Evolutionary conservation across 2,797 vertebrate species (phyloP).

Genomic region (Pangasius krempfi): DNA sequence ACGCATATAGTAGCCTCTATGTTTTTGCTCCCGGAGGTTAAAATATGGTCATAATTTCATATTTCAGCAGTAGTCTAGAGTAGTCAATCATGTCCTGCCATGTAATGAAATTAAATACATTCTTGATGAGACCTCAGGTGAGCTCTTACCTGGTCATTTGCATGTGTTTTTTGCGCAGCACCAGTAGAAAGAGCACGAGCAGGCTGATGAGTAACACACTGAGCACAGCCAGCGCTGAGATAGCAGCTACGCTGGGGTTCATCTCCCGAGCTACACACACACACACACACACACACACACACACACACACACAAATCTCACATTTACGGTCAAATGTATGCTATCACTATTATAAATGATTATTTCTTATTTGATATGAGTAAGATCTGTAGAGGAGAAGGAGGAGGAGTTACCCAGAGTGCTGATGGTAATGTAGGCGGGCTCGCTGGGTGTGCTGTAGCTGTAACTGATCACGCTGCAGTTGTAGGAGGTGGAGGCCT

Average conservation of each 20-base stretch:
- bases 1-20: not conserved
- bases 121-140: not conserved
- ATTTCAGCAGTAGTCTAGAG: not conserved
- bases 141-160: conserved; percentile 86
- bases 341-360: not conserved
- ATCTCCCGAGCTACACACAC: conserved; percentile 83
- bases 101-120: not conserved
- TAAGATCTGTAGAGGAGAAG: not conserved
- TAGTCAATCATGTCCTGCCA: not conserved
- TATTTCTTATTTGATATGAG: not conserved
- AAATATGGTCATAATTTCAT: not conserved
- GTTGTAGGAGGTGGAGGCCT: conserved; percentile 88
- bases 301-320: too few relatives aligned
- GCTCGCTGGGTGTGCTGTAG: conserved; percentile 84
- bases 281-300: conserved; percentile 47
- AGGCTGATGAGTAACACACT: conserved; percentile 88
- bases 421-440: conserved; percentile 81
- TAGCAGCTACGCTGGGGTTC: conserved; percentile 91
- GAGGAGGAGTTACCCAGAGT: conserved; percentile 78
- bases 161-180: conserved; percentile 90
- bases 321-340: too few relatives aligned
- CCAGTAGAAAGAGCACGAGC: conserved; percentile 86
- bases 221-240: conserved; percentile 88
- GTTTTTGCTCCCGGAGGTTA: not conserved
- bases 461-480: conserved; percentile 90